These are phyloP conservation scores for Teleiodes luculella DNA, from an alignment of 2,888 invertebrate genomes.

Conservation along the genomic window DNA sequence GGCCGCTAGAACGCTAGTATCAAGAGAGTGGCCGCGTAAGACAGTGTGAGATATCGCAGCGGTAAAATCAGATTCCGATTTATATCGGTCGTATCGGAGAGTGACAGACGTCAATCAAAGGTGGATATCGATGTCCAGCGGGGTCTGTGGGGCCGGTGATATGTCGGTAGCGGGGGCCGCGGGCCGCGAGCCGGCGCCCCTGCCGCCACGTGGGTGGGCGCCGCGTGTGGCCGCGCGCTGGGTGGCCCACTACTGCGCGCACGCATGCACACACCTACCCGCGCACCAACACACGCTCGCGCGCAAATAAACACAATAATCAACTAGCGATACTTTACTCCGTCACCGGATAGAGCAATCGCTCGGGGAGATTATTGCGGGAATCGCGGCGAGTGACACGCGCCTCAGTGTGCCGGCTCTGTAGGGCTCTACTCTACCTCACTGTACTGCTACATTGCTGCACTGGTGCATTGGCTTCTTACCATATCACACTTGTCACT, in stretches of 20 bases:
- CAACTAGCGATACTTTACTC: slow-evolving; percentile 76
- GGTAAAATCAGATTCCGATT: slow-evolving; percentile 43
- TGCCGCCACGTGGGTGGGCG: slow-evolving; percentile 73
- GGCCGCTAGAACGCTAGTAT: background rate
- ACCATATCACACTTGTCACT: background rate
- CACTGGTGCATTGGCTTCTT: background rate
- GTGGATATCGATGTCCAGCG: slow-evolving; percentile 40
- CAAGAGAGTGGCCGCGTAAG: slow-evolving; percentile 16
- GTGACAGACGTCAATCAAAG: slow-evolving; percentile 59
- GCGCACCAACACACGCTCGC: slow-evolving; percentile 61
- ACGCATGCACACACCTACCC: slow-evolving; percentile 60
- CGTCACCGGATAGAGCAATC: slow-evolving; percentile 76
- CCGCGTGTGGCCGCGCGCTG: slow-evolving; percentile 76
- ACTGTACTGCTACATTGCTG: background rate
- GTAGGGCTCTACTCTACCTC: slow-evolving; percentile 18
- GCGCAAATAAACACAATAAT: slow-evolving; percentile 77
- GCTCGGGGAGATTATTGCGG: slow-evolving; percentile 62
- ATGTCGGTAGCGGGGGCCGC: slow-evolving; percentile 40
- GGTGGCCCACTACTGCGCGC: slow-evolving; percentile 69
- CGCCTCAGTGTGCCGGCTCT: slow-evolving; percentile 33
- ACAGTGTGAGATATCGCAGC: slow-evolving; percentile 18
- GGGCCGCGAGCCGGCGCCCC: slow-evolving; percentile 37
- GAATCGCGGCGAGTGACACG: slow-evolving; percentile 63
- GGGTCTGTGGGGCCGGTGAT: slow-evolving; percentile 35
- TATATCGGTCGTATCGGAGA: slow-evolving; percentile 37